Percentiles rank a stretch among this genome's conserved stretches.
These are phyloP conservation scores for Chionoecetes opilio DNA, from an alignment of 1,140 invertebrate genomes.

Conservation along the genomic window DNA sequence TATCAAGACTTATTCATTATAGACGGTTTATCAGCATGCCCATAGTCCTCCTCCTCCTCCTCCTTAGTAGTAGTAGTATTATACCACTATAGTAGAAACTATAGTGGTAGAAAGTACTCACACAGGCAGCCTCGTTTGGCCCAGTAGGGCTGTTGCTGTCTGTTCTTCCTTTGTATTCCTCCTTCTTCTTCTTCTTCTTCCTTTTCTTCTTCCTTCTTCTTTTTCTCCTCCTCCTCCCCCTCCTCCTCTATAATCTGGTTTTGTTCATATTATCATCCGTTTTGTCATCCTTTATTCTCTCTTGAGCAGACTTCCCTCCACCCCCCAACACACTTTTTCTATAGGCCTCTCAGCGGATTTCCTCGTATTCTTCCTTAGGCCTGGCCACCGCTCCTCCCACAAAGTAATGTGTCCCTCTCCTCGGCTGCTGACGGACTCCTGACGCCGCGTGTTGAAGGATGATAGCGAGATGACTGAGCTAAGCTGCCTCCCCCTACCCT, in stretches of 20 bases:
- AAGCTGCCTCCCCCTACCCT: neutral
- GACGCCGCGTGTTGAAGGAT: neutral
- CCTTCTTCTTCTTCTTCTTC: too few relatives aligned
- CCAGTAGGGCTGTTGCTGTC: too few relatives aligned
- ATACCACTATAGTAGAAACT: too few relatives aligned
- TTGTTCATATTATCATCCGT: neutral
- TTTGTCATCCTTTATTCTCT: neutral
- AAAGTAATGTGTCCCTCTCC: neutral
- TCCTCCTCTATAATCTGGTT: neutral
- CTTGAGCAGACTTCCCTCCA: neutral
- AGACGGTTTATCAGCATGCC: too few relatives aligned
- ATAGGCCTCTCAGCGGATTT: neutral
- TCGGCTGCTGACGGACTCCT: neutral
- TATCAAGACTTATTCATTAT: too few relatives aligned
- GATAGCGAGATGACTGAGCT: neutral
- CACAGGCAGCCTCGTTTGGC: too few relatives aligned
- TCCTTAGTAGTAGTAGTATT: too few relatives aligned
- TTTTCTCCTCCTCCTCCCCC: neutral
- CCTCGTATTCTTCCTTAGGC: neutral
- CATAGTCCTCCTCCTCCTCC: too few relatives aligned
- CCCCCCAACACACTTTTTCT: neutral
- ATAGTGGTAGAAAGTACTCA: too few relatives aligned
- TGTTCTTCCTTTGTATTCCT: too few relatives aligned
- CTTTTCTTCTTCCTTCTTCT: neutral
- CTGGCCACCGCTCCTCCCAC: neutral